Conservation (phyloP, 2,797 vertebrate genomes). For the Anabacerthia variegaticeps region DNA sequence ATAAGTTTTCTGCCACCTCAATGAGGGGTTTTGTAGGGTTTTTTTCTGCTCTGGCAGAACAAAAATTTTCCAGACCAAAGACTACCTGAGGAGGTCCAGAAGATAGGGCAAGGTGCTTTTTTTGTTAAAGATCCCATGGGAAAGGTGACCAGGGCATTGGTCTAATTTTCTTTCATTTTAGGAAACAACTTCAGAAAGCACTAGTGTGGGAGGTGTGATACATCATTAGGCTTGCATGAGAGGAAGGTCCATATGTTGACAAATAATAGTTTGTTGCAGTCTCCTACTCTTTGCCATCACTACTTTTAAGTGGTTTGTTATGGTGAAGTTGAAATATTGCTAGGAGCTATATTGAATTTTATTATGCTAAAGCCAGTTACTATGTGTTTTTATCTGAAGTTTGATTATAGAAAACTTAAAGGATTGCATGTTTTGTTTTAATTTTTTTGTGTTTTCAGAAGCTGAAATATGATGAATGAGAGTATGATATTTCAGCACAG, state of each 20-base stretch:
- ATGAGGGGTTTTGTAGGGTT: accelerated
- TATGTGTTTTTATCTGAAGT: neutral
- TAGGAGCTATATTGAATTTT: neutral
- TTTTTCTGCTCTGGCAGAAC: neutral
- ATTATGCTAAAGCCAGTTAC: neutral
- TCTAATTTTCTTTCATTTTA: neutral
- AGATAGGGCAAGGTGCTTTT: neutral
- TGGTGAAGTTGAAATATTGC: neutral
- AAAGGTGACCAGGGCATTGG: neutral
- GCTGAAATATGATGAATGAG: neutral
- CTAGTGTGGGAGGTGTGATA: neutral
- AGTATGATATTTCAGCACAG: neutral
- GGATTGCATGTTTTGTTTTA: neutral
- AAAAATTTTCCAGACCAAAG: neutral
- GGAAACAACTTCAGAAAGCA: neutral
- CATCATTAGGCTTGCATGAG: neutral
- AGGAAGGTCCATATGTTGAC: neutral
- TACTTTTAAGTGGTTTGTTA: neutral
- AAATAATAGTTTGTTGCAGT: neutral
- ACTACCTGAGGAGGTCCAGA: neutral
- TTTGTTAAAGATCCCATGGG: neutral
- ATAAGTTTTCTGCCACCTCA: neutral
- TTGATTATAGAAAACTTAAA: neutral
- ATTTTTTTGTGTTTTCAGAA: neutral
- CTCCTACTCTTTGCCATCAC: neutral